Evolutionary conservation across 2,797 vertebrate genomes (phyloP), one percentile per base, ranked within the genome.

Genomic region (Hypotaenidia philippensis): DNA sequence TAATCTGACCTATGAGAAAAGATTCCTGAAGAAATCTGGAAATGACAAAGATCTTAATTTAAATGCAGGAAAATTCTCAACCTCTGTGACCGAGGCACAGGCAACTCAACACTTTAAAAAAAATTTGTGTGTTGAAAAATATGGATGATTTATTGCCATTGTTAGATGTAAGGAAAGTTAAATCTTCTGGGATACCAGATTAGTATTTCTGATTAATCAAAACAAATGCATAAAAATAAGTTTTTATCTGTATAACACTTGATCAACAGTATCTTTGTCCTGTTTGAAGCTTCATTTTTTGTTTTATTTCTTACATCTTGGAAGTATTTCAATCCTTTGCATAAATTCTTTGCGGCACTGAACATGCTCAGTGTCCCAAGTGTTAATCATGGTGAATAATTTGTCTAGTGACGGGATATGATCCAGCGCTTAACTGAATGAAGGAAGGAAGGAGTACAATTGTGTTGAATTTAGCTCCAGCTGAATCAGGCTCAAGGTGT

Each of bases 1-100:
- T 93, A 76, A 96, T 87, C 74, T 94, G 92, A 82, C 74, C 90
- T 95, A 8, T 70, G 92, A 96, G 93, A 82, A 84, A 94, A 82
- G 86, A 87, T 80, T 94, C 56, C 70, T 84, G 49, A 60, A 87
- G 59, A 59, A 96, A 79, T 31, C 78, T 96, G 75, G 47, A 86
- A 96, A 89, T 69, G 27, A 77, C 88, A 95, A 80, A 89, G 31
- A 70, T 70, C 63, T 93, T 60, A 40, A 94, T 87, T 89, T 86
- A 79, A 94, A 90, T 34, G 71, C 64, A 93, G 78, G 80, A 93
- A 90, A 95, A 90, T 53, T 90, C 81, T 90, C 63, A 93, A 94
- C 93, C 94, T 83, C 38, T 74, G 29, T 89, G 95, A 82, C 94
- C 3, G 7, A 93, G 75, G 92, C 86, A 82, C 14, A 74, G 83